Base-by-base conservation (phyloP, 2,888 invertebrate species). In the Cylindroiulus punctatus region DNA sequence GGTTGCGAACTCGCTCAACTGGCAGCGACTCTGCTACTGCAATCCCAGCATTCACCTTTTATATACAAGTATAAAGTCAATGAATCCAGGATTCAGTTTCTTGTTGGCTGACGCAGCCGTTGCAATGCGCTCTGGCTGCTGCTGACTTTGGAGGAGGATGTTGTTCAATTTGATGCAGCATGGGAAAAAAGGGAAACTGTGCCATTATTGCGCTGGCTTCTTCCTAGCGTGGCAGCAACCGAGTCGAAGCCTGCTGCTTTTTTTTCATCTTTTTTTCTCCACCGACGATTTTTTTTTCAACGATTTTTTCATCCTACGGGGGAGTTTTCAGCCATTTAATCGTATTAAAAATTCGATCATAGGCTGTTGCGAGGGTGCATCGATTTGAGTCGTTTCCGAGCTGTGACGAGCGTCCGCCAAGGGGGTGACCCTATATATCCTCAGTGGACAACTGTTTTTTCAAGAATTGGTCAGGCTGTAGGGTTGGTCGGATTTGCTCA, bases 331-430 rank as follows among this genome's bases (percentile, higher is more conserved):
- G 40, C 22, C 26, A 12, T 83, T 83, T 83, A 83, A 83, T 83
- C 83, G 83, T 83, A 83, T 83, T 83, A 83, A 40, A 83, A 76
- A 36, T 83, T 83, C 83, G 83, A 83, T 83, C 83, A 83, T 14
- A 12, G 2, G 65, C 26, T 40, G 36, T 3, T 83, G 17, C 26
- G 76, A 76, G 76, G 76, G 30, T 30, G 26, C 22, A 76, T 76
- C 30, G 76, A 65, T 65, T 65, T 65, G 5, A 57, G 19, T 57
- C n/a, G 65, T 65, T 5, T 26, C 22, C 65, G 10, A 22, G 42
- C 10, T 57, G 57, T 57, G 0, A 57, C 57, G 57, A 5, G 10
- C 10, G 44, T 44, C 44, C 44, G n/a, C 8, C 26, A 10, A 65
- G 44, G 40, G 40, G 44, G 14, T 44, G 44, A 44, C 44, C 44